Conservation (phyloP, 2,888 invertebrate genomes). For the Camptogramma bilineatum region DNA sequence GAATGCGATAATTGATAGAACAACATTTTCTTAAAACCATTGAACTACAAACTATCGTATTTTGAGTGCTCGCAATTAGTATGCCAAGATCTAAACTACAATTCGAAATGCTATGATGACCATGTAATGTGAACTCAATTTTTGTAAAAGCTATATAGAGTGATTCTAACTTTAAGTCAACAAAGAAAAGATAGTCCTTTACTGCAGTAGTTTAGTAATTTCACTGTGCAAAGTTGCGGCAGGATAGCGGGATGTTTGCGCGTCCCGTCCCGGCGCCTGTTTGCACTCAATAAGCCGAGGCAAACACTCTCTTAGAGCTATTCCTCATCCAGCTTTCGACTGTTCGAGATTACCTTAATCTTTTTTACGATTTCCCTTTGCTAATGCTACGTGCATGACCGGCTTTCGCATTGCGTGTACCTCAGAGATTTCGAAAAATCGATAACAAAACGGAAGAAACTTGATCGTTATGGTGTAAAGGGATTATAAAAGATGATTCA, state of each 20-base stretch:
- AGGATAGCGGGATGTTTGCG: conserved; percentile 50
- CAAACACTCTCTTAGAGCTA: conserved; percentile 62
- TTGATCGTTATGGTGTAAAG: background rate
- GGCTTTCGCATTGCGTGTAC: conserved; percentile 13
- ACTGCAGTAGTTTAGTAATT: conserved; percentile 52
- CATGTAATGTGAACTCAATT: background rate
- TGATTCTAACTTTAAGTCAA: conserved; percentile 14
- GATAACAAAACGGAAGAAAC: background rate
- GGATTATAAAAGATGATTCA: background rate
- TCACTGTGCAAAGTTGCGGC: conserved; percentile 49
- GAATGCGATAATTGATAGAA: too few species aligned
- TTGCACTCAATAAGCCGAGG: conserved; percentile 71
- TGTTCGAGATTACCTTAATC: conserved; percentile 27
- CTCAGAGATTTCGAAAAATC: conserved; percentile 11
- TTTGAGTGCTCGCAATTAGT: too few species aligned
- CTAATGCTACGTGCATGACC: conserved; percentile 13
- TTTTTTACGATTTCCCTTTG: conserved; percentile 25
- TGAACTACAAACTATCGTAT: too few species aligned
- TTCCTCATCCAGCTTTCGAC: conserved; percentile 51
- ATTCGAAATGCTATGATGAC: too few species aligned
- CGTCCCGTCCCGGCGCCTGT: conserved; percentile 47
- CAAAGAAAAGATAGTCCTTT: conserved; percentile 24
- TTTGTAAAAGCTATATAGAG: conserved; percentile 4
- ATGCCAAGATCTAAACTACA: too few species aligned
- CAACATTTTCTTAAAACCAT: too few species aligned